Conservation (phyloP, 2,797 vertebrate genomes). For the Cygnus olor region DNA sequence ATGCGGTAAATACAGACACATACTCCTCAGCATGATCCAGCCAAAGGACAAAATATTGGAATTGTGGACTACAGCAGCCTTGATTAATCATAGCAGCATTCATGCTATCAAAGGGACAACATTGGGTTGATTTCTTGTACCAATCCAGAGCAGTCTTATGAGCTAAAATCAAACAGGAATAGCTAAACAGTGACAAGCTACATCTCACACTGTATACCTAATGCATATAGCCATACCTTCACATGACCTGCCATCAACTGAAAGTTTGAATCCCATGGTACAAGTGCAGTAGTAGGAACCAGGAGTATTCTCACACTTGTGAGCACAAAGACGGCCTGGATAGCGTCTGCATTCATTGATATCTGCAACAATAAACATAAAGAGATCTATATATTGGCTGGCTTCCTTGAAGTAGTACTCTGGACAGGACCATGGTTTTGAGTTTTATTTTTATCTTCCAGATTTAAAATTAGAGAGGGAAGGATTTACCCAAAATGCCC, state of each 20-base stretch:
- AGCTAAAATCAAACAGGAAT: background rate
- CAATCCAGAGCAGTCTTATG: background rate
- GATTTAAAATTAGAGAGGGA: background rate
- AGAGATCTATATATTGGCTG: background rate
- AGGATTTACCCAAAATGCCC: background rate
- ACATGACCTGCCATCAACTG: constrained; percentile 87
- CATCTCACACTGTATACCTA: background rate
- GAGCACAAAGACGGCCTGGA: constrained; percentile 91
- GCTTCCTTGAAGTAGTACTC: background rate
- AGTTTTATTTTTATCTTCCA: background rate
- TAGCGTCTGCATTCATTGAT: constrained; percentile 95
- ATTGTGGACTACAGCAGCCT: background rate
- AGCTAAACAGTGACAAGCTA: background rate
- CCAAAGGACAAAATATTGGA: background rate
- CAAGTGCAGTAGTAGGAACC: constrained; percentile 95
- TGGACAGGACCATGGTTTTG: background rate
- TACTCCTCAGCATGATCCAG: background rate
- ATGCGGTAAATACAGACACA: background rate
- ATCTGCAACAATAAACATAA: constrained; percentile 76
- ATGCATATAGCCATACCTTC: constrained; percentile 81
- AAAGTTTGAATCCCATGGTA: constrained; percentile 90
- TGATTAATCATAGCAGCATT: background rate
- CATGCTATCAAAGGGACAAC: background rate
- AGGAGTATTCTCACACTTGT: constrained; percentile 93
- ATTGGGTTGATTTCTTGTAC: background rate